Evolutionary conservation across 2,797 vertebrate species (phyloP), one percentile per base, ranked within the genome.

Genomic region (Labeo calbasu): DNA sequence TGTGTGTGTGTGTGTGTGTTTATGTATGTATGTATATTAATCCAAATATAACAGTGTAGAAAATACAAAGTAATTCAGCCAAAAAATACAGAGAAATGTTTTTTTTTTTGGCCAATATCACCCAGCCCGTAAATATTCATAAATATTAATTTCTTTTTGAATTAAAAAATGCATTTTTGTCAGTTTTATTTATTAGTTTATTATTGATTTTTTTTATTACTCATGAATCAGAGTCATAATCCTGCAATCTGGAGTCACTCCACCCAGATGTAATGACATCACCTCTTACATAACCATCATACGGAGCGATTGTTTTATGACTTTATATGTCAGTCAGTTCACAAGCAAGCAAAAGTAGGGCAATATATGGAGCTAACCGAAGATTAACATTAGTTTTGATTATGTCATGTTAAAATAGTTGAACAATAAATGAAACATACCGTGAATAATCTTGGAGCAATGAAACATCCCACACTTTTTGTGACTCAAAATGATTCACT

Each of bases 241-340:
- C 85, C 83, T 50, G 55, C 59, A 73, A 84, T 85, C 46, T 88
- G 46, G 2, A 68, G 70, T 89, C 78, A 36, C 61, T 73, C 61
- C 83, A 75, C 84, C 83, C 84, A 75, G 17, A 53, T 66, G 36
- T 55, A 69, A 80, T 90, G 89, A 92, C 85, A 78, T 91, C 89
- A 91, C 84, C 15, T 73, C 61, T 93, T 93, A 92, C 86, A 77
- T 91, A 92, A 92, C 85, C 63, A 63, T 69, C 4, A 70, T 81
- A 28, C 82, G 55, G 65, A 86, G 63, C 48, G 76, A 69, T 28
- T 53, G 63, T 43, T 10, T 88, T 51, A n/a, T 40, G 19, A 72
- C 40, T 78, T 66, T 68, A 40, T 71, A 43, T 75, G 36, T 63
- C 17, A 32, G 7, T 69, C 51, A 25, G 43, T 53, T 79, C 77